Conservation (phyloP, 2,888 invertebrate genomes). For the Pristionchus arcanus region DNA sequence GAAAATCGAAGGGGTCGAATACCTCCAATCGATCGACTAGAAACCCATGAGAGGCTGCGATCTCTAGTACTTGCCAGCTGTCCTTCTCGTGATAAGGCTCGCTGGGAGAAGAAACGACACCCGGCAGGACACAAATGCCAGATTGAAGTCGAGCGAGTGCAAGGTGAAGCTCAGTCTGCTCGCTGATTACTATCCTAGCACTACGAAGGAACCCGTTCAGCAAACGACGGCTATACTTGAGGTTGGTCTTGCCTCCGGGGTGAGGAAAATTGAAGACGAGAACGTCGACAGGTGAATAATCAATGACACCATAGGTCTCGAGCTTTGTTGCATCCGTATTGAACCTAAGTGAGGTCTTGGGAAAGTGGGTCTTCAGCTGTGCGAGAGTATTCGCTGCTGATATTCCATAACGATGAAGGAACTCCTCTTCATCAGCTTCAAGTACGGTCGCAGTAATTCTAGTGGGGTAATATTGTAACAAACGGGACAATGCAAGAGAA, state of each 20-base stretch:
- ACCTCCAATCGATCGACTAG: constrained; percentile 56
- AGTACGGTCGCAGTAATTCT: constrained; percentile 64
- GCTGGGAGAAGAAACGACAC: constrained; percentile 9
- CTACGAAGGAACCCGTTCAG: constrained; percentile 78
- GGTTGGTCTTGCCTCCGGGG: constrained; percentile 84
- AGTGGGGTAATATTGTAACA: constrained; percentile 35
- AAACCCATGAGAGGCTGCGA: constrained; percentile 69
- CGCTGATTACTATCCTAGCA: constrained; percentile 58
- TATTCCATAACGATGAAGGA: constrained; percentile 59
- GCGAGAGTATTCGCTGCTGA: constrained; percentile 56
- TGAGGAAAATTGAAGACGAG: constrained; percentile 85
- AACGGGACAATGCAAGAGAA: constrained; percentile 61
- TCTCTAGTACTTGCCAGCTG: constrained; percentile 73
- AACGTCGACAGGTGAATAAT: constrained; percentile 72
- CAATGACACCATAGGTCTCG: constrained; percentile 58
- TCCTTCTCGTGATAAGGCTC: constrained; percentile 69
- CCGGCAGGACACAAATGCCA: constrained; percentile 61
- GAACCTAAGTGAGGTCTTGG: constrained; percentile 62
- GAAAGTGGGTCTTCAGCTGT: constrained; percentile 44
- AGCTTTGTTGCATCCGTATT: constrained; percentile 64
- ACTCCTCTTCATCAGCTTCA: constrained; percentile 59
- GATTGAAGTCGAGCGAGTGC: constrained; percentile 71
- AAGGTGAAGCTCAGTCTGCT: constrained; percentile 64
- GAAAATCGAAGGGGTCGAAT: constrained; percentile 61
- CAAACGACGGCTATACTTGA: constrained; percentile 83